Evolutionary conservation across 2,113 vertebrate species (phyloP).

Genomic region (Leptosomus discolor): DNA sequence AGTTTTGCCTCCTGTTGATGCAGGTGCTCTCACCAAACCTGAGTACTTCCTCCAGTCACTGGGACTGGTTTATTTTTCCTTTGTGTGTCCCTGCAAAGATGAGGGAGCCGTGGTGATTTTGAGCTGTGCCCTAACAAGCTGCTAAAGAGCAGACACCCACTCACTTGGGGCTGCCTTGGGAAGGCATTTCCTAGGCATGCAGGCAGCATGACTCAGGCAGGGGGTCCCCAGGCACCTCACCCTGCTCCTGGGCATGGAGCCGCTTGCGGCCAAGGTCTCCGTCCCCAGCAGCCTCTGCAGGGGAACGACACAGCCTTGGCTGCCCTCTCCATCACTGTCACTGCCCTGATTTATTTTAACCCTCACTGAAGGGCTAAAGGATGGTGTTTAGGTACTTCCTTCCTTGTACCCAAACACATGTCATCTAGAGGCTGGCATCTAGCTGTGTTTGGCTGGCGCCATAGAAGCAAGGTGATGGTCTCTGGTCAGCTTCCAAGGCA

Average conservation of each 20-base stretch:
- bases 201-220: background rate
- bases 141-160: background rate
- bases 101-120: background rate
- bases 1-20: background rate
- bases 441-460: background rate
- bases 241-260: background rate
- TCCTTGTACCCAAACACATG: fast-evolving
- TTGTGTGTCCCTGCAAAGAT: background rate
- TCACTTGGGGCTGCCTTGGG: background rate
- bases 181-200: background rate
- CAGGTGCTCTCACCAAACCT: background rate
- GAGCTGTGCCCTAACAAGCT: background rate
- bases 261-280: background rate
- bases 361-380: background rate
- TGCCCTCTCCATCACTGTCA: background rate
- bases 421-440: background rate
- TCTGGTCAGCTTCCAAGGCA: background rate
- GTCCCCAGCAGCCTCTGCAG: background rate
- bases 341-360: background rate
- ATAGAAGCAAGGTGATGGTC: background rate
- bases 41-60: background rate
- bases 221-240: background rate
- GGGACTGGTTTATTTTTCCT: background rate
- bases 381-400: background rate
- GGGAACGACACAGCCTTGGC: background rate